phyloP scores from a whole-genome alignment of 2,888 invertebrate genomes.

The Sacculina carcini region DNA sequence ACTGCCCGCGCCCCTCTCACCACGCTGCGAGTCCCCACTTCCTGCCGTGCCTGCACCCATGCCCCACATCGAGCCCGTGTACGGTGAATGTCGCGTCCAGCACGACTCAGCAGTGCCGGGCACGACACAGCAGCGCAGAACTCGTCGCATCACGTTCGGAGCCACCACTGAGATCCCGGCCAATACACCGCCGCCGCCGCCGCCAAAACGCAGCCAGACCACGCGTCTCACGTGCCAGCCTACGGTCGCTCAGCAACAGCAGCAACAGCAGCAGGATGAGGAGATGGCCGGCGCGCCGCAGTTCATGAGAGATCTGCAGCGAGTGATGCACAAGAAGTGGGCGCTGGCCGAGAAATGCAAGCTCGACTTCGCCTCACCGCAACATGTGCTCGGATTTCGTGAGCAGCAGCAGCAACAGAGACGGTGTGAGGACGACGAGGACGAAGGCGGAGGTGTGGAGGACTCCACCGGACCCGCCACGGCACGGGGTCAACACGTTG shows the following conservation, averaged over 20 bases:
- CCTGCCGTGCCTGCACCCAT: slow-evolving; percentile 7
- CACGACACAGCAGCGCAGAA: background rate
- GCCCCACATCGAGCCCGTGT: slow-evolving; percentile 10
- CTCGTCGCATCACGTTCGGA: background rate
- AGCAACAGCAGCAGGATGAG: slow-evolving; percentile 19
- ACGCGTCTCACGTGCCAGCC: slow-evolving; percentile 31
- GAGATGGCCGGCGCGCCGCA: slow-evolving; percentile 26
- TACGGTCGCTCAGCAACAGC: slow-evolving; percentile 33
- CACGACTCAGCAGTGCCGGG: slow-evolving; percentile 10
- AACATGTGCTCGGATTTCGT: slow-evolving; percentile 67
- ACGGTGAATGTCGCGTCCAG: slow-evolving; percentile 12
- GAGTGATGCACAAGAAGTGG: slow-evolving; percentile 81
- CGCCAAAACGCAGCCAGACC: slow-evolving; percentile 34
- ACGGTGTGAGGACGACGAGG: slow-evolving; percentile 4
- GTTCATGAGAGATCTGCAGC: slow-evolving; percentile 61
- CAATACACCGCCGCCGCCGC: slow-evolving; percentile 31
- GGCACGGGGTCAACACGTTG: slow-evolving; percentile 56
- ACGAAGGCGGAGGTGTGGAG: no score
- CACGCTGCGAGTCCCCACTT: slow-evolving; percentile 6
- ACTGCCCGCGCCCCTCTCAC: slow-evolving; percentile 7
- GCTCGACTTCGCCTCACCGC: slow-evolving; percentile 62
- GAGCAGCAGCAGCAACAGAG: slow-evolving; percentile 16
- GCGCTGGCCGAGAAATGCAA: slow-evolving; percentile 79
- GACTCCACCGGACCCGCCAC: slow-evolving; percentile 9
- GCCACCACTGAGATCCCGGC: slow-evolving; percentile 41